Evolutionary conservation across 2,113 vertebrate genomes (phyloP).

Genomic region (Climacteris rufus): DNA sequence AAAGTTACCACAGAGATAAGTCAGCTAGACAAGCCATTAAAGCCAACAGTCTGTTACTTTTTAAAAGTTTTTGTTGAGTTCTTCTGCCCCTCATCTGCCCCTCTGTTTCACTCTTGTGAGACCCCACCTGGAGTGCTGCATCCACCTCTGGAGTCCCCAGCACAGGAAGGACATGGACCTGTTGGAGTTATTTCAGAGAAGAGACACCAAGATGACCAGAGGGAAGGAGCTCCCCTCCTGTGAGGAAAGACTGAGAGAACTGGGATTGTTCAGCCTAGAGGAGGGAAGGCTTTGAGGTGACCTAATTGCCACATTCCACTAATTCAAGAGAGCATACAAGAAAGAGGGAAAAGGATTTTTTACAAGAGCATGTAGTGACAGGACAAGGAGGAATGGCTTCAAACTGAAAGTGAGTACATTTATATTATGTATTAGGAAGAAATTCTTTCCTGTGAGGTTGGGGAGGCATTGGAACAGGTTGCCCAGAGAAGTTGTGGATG

Average conservation of each 20-base stretch:
- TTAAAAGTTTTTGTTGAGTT: not conserved
- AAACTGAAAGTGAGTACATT: not conserved
- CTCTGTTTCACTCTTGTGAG: not conserved
- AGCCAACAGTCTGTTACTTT: not conserved
- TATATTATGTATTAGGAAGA: not conserved
- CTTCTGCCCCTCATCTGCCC: not conserved
- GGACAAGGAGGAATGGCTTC: not conserved
- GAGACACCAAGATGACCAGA: not conserved
- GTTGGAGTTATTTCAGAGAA: not conserved
- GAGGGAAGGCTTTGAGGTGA: rapidly evolving
- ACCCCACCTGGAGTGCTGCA: not conserved
- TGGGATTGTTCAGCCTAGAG: not conserved
- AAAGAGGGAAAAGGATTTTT: not conserved
- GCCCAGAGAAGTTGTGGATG: not conserved
- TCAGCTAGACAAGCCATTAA: not conserved
- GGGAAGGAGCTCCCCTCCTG: not conserved
- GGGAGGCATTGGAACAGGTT: too few relatives aligned
- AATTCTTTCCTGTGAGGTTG: not conserved
- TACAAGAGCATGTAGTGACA: not conserved
- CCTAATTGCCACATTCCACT: not conserved
- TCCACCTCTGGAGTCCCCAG: too few relatives aligned
- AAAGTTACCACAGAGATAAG: not conserved
- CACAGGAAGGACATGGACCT: not conserved
- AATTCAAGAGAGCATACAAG: not conserved
- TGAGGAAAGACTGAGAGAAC: not conserved